These are phyloP conservation scores for Clitarchus hookeri DNA, from an alignment of 2,888 invertebrate genomes.

Conservation along the genomic window DNA sequence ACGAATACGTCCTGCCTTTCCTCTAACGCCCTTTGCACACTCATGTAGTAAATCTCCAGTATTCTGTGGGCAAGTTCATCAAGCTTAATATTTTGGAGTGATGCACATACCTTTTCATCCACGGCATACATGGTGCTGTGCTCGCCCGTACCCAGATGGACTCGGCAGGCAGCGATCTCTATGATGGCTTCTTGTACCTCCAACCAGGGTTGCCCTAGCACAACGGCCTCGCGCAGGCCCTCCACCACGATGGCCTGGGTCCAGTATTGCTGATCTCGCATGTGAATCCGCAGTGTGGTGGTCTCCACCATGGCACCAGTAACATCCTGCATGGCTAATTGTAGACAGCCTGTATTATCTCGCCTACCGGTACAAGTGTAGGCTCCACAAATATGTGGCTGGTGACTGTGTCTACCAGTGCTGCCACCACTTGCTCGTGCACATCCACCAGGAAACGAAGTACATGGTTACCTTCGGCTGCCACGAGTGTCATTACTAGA, in stretches of 20 bases:
- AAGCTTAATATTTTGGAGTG: neutral
- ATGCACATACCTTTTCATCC: neutral
- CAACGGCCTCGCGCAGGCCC: neutral
- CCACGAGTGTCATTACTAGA: neutral
- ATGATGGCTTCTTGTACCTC: too few relatives aligned
- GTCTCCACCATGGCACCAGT: too few relatives aligned
- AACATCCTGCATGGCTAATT: neutral
- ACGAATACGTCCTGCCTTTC: neutral
- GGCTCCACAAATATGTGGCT: neutral
- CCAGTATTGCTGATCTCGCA: too few relatives aligned
- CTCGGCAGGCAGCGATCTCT: neutral
- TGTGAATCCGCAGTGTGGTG: neutral
- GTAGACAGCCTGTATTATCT: neutral
- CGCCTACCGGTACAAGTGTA: neutral
- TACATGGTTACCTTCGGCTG: neutral
- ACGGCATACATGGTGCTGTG: neutral
- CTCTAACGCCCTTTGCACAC: neutral
- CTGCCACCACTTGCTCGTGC: neutral
- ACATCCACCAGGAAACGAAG: neutral
- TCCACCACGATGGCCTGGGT: neutral
- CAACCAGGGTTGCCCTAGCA: neutral
- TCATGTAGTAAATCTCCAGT: neutral
- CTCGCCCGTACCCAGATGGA: neutral
- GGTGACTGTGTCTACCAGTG: neutral
- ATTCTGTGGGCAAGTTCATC: neutral